Percentiles rank a stretch among this genome's conserved stretches.
Conservation (phyloP, 1,140 invertebrate species). For the Daktulosphaira vitifoliae region DNA sequence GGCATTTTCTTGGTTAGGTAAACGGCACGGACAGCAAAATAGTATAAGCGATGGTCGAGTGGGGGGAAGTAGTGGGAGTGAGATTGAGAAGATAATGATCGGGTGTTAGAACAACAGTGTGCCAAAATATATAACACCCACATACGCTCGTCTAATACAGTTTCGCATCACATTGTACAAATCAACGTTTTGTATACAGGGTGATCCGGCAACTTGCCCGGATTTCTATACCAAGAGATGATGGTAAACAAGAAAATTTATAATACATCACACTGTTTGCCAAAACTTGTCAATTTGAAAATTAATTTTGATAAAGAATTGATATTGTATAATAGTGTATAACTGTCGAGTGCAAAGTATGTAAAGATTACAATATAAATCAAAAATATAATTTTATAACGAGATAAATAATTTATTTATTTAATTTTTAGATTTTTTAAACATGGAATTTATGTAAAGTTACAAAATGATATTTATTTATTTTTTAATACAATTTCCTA, state of each 20-base stretch:
- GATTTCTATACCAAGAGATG: slow-evolving; percentile 8
- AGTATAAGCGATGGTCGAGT: slow-evolving; percentile 2
- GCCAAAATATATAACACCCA: slow-evolving; percentile 26
- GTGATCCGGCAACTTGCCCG: slow-evolving; percentile 29
- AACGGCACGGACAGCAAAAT: background rate
- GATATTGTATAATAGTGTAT: slow-evolving; percentile 11
- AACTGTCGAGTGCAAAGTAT: slow-evolving; percentile 1
- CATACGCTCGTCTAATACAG: slow-evolving; percentile 9
- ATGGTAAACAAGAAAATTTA: slow-evolving; percentile 19
- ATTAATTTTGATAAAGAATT: slow-evolving; percentile 18
- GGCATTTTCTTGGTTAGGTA: slow-evolving; percentile 32
- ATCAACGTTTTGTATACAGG: slow-evolving; percentile 13
- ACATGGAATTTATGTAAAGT: background rate
- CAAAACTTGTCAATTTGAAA: slow-evolving; percentile 7
- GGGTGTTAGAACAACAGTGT: slow-evolving; percentile 11
- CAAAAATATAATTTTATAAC: background rate
- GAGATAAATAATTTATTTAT: background rate
- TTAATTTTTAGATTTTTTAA: background rate
- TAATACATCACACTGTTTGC: slow-evolving; percentile 15
- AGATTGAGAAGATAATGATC: slow-evolving; percentile 24
- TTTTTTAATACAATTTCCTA: background rate
- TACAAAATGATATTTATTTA: background rate
- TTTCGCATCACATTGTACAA: slow-evolving; percentile 19
- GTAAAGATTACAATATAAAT: background rate
- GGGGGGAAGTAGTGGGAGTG: slow-evolving; percentile 20